Percentiles rank a stretch among this genome's conserved stretches.
Evolutionary conservation across 2,888 invertebrate species (phyloP).

Genomic region (Smittia aterrima): DNA sequence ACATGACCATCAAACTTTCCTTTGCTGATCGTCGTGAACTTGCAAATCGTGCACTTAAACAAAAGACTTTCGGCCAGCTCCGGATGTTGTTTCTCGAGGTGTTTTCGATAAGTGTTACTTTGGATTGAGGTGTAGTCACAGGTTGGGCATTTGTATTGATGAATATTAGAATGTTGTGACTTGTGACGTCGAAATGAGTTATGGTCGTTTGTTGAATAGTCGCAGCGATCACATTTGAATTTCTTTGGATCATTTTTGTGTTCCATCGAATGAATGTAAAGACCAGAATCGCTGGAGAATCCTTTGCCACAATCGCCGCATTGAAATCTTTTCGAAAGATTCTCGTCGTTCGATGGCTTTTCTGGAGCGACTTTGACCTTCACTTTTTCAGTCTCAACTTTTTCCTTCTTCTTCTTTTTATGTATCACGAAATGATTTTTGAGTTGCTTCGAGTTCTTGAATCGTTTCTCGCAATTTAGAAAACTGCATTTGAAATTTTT

Average conservation of each 20-base stretch:
- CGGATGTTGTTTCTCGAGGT: conserved; percentile 77
- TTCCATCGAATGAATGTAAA: conserved; percentile 36
- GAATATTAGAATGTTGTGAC: conserved; percentile 70
- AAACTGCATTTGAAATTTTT: conserved; percentile 61
- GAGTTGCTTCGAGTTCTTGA: conserved; percentile 77
- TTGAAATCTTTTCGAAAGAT: not conserved
- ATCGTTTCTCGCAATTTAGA: conserved; percentile 66
- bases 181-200: conserved; percentile 79
- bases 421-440: conserved; percentile 71
- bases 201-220: conserved; percentile 73
- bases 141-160: conserved; percentile 73
- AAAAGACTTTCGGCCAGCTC: conserved; percentile 62
- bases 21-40: conserved; percentile 51
- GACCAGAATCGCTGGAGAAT: conserved; percentile 31
- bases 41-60: conserved; percentile 50
- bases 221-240: conserved; percentile 71
- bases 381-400: conserved; percentile 31
- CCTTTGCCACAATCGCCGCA: conserved; percentile 37
- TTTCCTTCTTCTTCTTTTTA: conserved; percentile 50
- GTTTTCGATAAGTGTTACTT: conserved; percentile 72
- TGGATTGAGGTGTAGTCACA: conserved; percentile 80
- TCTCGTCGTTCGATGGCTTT: not conserved
- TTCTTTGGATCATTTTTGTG: conserved; percentile 64
- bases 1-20: conserved; percentile 50
- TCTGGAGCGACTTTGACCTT: not conserved